A percentile compares a stretch with the other conserved stretches of the same genome.
Evolutionary conservation across 35 echinoderm and acorn worm genomes (phyloP).

Genomic region (Lytechinus variegatus): DNA sequence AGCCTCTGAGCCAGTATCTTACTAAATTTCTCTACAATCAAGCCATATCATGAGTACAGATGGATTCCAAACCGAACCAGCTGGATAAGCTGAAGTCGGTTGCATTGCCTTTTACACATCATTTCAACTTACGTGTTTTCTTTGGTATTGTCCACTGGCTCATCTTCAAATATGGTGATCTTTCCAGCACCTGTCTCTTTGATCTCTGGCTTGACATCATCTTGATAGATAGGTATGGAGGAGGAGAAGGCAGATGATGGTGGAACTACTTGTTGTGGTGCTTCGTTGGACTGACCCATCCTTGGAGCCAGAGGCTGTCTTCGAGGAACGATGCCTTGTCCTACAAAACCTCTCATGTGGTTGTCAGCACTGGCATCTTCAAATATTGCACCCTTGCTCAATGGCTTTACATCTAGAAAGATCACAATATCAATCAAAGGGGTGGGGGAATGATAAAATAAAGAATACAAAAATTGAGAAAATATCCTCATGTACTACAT

Average conservation of each 20-base stretch:
- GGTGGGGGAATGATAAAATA: neutral
- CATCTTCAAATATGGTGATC: conserved; percentile 37
- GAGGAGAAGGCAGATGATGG: neutral
- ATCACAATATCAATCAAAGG: too few relatives aligned
- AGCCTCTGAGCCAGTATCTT: too few relatives aligned
- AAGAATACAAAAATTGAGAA: too few relatives aligned
- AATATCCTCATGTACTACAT: too few relatives aligned
- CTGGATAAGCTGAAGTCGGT: too few relatives aligned
- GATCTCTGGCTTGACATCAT: neutral
- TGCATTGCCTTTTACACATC: neutral
- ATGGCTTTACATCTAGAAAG: neutral
- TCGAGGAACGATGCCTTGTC: conserved; percentile 14
- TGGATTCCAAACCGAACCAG: too few relatives aligned
- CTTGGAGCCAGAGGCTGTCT: conserved; percentile 24
- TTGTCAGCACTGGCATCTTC: conserved; percentile 29
- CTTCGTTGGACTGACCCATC: neutral
- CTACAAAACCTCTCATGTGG: neutral
- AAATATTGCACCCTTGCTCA: neutral
- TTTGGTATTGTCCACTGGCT: conserved; percentile 31
- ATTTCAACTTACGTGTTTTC: conserved; percentile 45
- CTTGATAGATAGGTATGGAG: neutral
- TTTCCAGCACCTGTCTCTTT: neutral
- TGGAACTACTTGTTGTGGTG: neutral
- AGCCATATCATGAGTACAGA: too few relatives aligned
- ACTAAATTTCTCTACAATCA: too few relatives aligned